Evolutionary conservation across 2,797 vertebrate species (phyloP).

Genomic region (Vipera ursinii): DNA sequence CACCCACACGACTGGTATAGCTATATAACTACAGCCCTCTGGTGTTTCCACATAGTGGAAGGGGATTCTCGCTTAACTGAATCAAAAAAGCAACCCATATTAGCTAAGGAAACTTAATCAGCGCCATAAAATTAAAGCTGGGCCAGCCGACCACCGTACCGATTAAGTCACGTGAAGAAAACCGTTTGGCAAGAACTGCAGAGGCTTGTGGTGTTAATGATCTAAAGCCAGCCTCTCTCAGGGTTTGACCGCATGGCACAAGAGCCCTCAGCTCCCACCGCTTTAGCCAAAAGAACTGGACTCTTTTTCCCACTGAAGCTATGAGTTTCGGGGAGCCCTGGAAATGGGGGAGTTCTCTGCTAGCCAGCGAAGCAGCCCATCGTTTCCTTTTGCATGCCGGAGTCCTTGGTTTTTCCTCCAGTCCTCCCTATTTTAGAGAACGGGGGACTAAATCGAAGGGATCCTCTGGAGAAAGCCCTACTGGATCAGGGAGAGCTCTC

Average conservation of each 20-base stretch:
- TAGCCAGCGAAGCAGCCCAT: neutral
- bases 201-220: slow-evolving; percentile 70
- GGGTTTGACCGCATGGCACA: slow-evolving; percentile 11
- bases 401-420: neutral
- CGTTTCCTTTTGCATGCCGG: neutral
- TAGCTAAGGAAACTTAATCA: slow-evolving; percentile 80
- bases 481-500: neutral
- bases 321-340: neutral
- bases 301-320: neutral
- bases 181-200: slow-evolving; percentile 67
- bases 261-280: neutral
- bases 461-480: neutral
- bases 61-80: slow-evolving; percentile 78
- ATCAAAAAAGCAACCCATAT: slow-evolving; percentile 76
- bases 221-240: slow-evolving; percentile 66
- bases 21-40: slow-evolving; percentile 35
- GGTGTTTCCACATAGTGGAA: slow-evolving; percentile 70
- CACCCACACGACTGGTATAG: too few species aligned
- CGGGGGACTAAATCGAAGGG: neutral
- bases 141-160: slow-evolving; percentile 63
- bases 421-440: neutral
- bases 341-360: neutral
- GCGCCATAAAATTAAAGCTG: slow-evolving; percentile 74
- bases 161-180: slow-evolving; percentile 73
- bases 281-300: neutral